A percentile compares a stretch with the other conserved stretches of the same genome.
Conservation (phyloP, 2,113 vertebrate species). For the Vicugna pacos region DNA sequence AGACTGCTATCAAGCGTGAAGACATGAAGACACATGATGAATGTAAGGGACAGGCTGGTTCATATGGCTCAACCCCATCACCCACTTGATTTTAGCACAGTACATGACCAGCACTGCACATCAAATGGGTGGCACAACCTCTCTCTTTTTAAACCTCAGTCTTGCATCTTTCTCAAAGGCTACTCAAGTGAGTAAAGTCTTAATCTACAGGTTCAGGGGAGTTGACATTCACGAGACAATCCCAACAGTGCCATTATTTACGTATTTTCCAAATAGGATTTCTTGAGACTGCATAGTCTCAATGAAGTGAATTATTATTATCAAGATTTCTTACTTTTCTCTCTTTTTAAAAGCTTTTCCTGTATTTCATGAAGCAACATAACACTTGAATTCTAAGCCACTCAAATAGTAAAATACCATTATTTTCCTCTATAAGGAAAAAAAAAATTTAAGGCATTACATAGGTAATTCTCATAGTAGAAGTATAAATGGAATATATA, state of each 20-base stretch:
- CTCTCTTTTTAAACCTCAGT: not conserved
- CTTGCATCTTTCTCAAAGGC: not conserved
- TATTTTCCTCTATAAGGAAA: slow-evolving; percentile 13
- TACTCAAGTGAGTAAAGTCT: not conserved
- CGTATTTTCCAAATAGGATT: slow-evolving; percentile 8
- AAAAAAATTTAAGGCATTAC: not conserved
- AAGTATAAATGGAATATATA: not conserved
- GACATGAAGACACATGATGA: not conserved
- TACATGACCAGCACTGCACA: not conserved
- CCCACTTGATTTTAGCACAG: not conserved
- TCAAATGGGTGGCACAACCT: not conserved
- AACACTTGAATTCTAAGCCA: not conserved
- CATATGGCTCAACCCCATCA: not conserved
- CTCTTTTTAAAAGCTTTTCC: not conserved
- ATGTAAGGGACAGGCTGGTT: not conserved
- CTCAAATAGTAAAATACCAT: slow-evolving; percentile 11
- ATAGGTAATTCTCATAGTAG: not conserved
- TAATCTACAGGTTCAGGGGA: not conserved
- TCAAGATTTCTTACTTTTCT: not conserved
- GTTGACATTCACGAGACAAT: not conserved
- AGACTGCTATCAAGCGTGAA: not conserved
- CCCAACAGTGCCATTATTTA: not conserved
- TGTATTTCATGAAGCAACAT: not conserved
- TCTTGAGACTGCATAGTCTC: not conserved
- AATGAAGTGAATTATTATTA: not conserved